Percentiles rank a stretch among this genome's conserved stretches.
These are phyloP conservation scores for Poeciliopsis gracilis DNA, from an alignment of 2,797 vertebrate species.

Conservation along the genomic window DNA sequence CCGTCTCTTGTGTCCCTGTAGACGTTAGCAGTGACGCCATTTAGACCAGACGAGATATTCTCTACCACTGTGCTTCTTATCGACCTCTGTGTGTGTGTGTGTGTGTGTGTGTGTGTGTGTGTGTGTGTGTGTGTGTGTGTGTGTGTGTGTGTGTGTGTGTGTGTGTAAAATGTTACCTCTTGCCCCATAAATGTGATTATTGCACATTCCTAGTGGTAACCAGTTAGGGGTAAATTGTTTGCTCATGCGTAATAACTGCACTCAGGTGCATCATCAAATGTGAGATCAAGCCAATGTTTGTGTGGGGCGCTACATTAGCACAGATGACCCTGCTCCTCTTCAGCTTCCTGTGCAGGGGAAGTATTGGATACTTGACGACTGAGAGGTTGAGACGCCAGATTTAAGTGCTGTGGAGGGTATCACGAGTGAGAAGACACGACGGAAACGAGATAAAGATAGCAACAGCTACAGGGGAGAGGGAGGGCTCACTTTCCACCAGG, in stretches of 20 bases:
- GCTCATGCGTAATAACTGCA: neutral
- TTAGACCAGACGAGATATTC: conserved; percentile 56
- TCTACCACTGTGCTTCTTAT: conserved; percentile 12
- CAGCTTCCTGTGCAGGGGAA: conserved; percentile 71
- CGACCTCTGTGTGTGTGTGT: neutral
- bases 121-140: neutral
- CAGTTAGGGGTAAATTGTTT: neutral
- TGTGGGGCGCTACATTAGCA: conserved; percentile 13
- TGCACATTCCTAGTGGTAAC: neutral
- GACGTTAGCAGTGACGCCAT: conserved; percentile 50
- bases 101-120: neutral
- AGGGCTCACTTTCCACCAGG: conserved; percentile 63
- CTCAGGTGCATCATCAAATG: neutral
- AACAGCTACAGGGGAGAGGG: conserved; percentile 35
- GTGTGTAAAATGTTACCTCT: neutral
- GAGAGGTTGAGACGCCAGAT: conserved; percentile 74
- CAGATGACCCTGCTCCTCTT: conserved; percentile 8
- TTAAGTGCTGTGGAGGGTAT: conserved; percentile 71
- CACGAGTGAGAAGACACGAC: conserved; percentile 72
- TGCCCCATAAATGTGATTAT: neutral
- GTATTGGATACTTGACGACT: conserved; percentile 74
- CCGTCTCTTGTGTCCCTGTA: conserved; percentile 46
- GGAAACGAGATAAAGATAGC: conserved; percentile 80
- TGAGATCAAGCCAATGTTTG: neutral
- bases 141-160: neutral